Conservation (phyloP, 2,888 invertebrate genomes). For the Sinentomon sp. region DNA sequence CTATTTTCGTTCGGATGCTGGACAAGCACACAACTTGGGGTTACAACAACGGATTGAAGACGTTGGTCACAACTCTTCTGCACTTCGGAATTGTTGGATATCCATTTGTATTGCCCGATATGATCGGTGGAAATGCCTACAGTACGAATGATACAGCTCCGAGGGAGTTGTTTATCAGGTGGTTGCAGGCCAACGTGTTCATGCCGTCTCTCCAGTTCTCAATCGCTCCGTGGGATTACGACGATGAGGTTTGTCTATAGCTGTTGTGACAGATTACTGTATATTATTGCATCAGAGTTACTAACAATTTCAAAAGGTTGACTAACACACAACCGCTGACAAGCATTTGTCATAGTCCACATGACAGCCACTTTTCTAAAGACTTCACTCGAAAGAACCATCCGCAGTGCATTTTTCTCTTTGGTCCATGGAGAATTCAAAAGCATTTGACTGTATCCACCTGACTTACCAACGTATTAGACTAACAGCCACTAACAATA, state of each 20-base stretch:
- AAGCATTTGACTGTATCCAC: too few relatives aligned
- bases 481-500: too few relatives aligned
- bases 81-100: constrained; percentile 30
- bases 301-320: too few relatives aligned
- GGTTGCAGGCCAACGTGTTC: constrained; percentile 48
- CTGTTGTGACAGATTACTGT: too few relatives aligned
- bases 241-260: constrained; percentile 24
- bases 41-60: constrained; percentile 21
- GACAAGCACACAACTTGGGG: constrained; percentile 38
- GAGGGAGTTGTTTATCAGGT: constrained; percentile 40
- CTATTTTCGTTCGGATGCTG: constrained; percentile 44
- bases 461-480: too few relatives aligned
- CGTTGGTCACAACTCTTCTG: constrained; percentile 22
- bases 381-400: too few relatives aligned
- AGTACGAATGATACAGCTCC: constrained; percentile 20
- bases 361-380: too few relatives aligned
- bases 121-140: constrained; percentile 24
- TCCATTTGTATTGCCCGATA: constrained; percentile 37
- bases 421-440: too few relatives aligned
- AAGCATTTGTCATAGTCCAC: too few relatives aligned
- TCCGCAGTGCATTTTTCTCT: too few relatives aligned
- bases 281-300: too few relatives aligned
- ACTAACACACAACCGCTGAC: too few relatives aligned
- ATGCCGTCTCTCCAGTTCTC: constrained; percentile 56
- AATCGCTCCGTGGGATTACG: constrained; percentile 49